Conservation (phyloP, 2,113 vertebrate genomes). For the Urocynchramus pylzowi region DNA sequence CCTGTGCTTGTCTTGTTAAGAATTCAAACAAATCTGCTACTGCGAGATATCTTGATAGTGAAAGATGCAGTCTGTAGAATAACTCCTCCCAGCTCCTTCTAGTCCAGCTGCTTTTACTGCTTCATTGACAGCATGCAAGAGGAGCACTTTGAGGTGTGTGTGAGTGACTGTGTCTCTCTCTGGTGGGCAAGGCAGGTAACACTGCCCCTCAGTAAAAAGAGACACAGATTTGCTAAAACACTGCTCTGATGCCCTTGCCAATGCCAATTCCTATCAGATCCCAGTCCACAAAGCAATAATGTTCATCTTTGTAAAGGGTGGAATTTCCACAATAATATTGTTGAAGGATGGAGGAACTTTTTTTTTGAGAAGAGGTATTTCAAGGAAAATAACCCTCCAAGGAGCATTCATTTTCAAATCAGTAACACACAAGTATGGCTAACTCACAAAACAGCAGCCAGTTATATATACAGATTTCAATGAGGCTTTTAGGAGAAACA, state of each 20-base stretch:
- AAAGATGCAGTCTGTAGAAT: neutral
- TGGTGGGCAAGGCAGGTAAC: slow-evolving; percentile 36
- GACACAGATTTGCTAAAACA: neutral
- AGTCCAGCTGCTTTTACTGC: neutral
- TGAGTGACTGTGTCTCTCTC: neutral
- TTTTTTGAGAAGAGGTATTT: neutral
- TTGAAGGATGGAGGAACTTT: neutral
- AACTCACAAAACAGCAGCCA: slow-evolving; percentile 47
- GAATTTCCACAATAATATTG: neutral
- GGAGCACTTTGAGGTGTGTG: neutral
- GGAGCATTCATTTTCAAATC: slow-evolving; percentile 56
- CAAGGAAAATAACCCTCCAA: slow-evolving; percentile 8
- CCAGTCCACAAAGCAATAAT: neutral
- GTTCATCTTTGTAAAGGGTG: neutral
- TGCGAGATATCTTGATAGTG: neutral
- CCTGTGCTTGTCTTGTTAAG: neutral
- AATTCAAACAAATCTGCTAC: neutral
- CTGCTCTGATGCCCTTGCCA: neutral
- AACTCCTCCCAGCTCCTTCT: neutral
- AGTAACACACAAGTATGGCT: neutral
- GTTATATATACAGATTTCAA: slow-evolving; percentile 46
- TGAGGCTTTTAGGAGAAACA: slow-evolving; percentile 55
- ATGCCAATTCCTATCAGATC: neutral
- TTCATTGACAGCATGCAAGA: neutral
- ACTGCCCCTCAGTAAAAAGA: neutral